Conservation (phyloP, 1,140 invertebrate species). For the Magallana gigas region DNA sequence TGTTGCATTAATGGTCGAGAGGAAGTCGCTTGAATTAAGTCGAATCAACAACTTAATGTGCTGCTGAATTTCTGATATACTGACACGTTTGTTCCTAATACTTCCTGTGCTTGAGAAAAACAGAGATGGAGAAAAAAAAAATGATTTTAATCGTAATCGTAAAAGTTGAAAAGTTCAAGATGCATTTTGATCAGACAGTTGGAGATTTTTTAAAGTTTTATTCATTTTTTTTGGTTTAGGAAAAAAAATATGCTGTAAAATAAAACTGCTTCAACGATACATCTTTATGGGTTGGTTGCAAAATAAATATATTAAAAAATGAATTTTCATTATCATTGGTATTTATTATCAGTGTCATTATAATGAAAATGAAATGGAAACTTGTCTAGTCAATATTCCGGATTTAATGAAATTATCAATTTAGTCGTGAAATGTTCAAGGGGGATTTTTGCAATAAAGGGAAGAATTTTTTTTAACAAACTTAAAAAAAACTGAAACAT, state of each 20-base stretch:
- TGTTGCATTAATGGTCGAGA: slow-evolving; percentile 30
- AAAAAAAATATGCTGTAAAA: neutral
- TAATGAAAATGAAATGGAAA: too few species aligned
- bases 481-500: neutral
- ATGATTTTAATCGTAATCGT: neutral
- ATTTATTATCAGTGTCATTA: too few species aligned
- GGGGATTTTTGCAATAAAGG: neutral
- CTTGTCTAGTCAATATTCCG: too few species aligned
- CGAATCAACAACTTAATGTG: slow-evolving; percentile 30
- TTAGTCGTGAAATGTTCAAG: neutral
- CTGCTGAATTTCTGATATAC: slow-evolving; percentile 24
- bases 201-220: neutral
- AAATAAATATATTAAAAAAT: too few species aligned
- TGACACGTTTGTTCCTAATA: slow-evolving; percentile 14
- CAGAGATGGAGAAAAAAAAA: neutral
- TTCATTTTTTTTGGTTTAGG: neutral
- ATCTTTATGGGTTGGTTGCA: too few species aligned
- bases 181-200: neutral
- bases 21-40: slow-evolving; percentile 27
- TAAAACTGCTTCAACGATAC: too few species aligned
- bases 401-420: slow-evolving; percentile 9
- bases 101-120: slow-evolving; percentile 27
- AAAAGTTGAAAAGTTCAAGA: slow-evolving; percentile 33
- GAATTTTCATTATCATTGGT: too few species aligned
- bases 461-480: neutral